A percentile compares a stretch with the other conserved stretches of the same genome.
phyloP scores from a whole-genome alignment of 1,140 invertebrate genomes.

The Manduca sexta region DNA sequence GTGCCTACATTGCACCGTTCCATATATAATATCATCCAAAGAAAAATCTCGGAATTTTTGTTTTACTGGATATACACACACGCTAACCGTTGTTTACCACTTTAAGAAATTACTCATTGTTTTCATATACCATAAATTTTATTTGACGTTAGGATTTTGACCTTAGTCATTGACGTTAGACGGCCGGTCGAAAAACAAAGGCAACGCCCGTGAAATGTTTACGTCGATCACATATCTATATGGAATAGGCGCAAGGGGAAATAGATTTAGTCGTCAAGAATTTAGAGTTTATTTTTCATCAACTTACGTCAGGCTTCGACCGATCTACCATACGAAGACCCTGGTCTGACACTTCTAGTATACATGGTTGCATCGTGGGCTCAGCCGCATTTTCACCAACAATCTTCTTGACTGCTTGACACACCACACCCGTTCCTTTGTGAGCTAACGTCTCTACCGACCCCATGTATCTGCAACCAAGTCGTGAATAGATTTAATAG shows the following conservation, averaged over 20 bases:
- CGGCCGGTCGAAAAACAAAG: too few species aligned
- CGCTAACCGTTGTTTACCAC: too few species aligned
- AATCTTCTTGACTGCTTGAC: constrained; percentile 89
- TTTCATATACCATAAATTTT: too few species aligned
- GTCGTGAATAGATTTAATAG: not conserved
- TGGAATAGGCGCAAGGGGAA: not conserved
- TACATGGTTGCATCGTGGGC: constrained; percentile 84
- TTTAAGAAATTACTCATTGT: too few species aligned
- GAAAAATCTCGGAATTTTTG: too few species aligned
- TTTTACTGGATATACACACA: too few species aligned
- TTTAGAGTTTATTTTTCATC: not conserved
- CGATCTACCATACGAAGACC: constrained; percentile 95
- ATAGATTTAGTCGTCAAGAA: not conserved
- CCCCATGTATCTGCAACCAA: constrained; percentile 82
- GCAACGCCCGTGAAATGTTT: too few species aligned
- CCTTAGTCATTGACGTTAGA: too few species aligned
- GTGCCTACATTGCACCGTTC: too few species aligned
- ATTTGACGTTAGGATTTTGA: too few species aligned
- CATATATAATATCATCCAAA: too few species aligned
- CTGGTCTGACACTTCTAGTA: constrained; percentile 95
- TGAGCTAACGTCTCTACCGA: constrained; percentile 96
- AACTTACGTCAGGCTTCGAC: constrained; percentile 82
- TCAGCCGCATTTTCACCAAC: constrained; percentile 78
- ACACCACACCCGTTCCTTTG: constrained; percentile 92
- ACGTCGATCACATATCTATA: too few species aligned